Percentiles rank a stretch among this genome's conserved stretches.
Evolutionary conservation across 2,113 vertebrate species (phyloP).

Genomic region (Ciconia boyciana): DNA sequence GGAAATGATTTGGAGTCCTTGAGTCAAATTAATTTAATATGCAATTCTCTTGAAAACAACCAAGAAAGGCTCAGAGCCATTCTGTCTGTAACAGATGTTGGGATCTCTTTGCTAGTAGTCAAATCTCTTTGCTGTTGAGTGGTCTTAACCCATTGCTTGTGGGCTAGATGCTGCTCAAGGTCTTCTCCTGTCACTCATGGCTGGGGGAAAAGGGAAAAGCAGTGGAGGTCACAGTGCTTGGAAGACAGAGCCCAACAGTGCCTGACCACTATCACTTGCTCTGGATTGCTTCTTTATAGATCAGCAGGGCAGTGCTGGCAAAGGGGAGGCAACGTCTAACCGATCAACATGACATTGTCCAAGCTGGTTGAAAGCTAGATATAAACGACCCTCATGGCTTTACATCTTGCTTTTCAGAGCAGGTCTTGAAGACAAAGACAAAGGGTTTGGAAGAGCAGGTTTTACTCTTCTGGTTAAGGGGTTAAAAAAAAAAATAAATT

Average conservation of each 20-base stretch:
- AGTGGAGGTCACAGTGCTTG: not conserved
- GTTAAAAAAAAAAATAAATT: not conserved
- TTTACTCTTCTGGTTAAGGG: not conserved
- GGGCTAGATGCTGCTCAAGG: not conserved
- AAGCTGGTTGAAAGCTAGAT: not conserved
- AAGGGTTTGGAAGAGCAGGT: not conserved
- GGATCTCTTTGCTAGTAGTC: not conserved
- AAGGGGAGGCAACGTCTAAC: not conserved
- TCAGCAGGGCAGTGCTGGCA: not conserved
- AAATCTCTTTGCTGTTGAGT: not conserved
- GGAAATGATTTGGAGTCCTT: not conserved
- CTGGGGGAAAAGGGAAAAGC: not conserved
- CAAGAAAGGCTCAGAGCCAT: not conserved
- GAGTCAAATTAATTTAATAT: not conserved
- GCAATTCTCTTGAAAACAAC: not conserved
- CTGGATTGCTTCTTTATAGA: not conserved
- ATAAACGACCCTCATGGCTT: not conserved
- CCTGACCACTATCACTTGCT: rapidly evolving
- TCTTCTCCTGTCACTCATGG: not conserved
- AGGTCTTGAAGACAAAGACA: not conserved
- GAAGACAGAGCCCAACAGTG: not conserved
- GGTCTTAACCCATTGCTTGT: not conserved
- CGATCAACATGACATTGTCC: not conserved
- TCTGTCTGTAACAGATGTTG: not conserved
- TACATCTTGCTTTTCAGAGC: not conserved